These are phyloP conservation scores for Struthio camelus DNA, from an alignment of 2,113 vertebrate genomes.

Conservation along the genomic window DNA sequence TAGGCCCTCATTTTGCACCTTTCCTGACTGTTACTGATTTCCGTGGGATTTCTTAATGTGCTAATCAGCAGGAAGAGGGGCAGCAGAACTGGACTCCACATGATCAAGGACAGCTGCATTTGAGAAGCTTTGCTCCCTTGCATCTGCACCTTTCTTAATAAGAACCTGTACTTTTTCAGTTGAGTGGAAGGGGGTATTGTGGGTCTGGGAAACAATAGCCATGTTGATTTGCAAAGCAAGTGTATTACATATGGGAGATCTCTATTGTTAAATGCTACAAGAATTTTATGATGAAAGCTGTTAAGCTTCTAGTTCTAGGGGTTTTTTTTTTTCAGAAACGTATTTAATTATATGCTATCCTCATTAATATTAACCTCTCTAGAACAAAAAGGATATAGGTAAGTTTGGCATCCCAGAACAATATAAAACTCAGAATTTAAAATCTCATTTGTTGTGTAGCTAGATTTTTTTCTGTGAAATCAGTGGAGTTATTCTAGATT, in stretches of 20 bases:
- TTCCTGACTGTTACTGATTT: not conserved
- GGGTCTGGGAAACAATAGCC: not conserved
- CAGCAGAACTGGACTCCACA: conserved; percentile 39
- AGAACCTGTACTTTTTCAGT: conserved; percentile 13
- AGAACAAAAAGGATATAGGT: conserved; percentile 15
- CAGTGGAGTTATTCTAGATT: not conserved
- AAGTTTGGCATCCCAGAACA: conserved; percentile 17
- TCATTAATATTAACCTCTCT: conserved; percentile 4
- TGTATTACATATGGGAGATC: not conserved
- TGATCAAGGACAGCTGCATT: conserved; percentile 41
- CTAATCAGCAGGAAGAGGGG: conserved; percentile 36
- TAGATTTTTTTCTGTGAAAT: not conserved
- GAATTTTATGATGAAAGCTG: not conserved
- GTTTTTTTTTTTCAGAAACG: not conserved
- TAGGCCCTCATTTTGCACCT: not conserved
- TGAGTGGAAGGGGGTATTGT: not conserved
- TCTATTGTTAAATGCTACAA: not conserved
- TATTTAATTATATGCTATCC: not conserved
- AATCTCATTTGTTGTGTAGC: conserved; percentile 1
- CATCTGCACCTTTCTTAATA: conserved; percentile 39
- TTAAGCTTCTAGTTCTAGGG: not conserved
- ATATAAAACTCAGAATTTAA: not conserved
- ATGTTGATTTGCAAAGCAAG: not conserved
- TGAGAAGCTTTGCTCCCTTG: conserved; percentile 47
- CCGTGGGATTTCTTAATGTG: conserved; percentile 19